These are phyloP conservation scores for Herpetotheres cachinnans DNA, from an alignment of 2,113 vertebrate genomes.

Conservation along the genomic window DNA sequence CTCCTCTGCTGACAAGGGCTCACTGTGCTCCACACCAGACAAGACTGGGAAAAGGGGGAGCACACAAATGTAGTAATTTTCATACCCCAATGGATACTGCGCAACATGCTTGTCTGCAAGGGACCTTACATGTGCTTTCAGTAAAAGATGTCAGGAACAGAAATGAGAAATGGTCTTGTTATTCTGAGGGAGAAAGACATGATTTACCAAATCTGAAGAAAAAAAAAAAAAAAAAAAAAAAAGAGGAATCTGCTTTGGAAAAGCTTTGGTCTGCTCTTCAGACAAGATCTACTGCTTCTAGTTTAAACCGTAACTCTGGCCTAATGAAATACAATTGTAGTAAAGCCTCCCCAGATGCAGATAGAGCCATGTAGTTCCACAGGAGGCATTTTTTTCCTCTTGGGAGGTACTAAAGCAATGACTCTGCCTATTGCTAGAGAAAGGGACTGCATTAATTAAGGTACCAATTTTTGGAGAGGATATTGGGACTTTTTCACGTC, in stretches of 20 bases:
- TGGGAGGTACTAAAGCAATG: neutral
- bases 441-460: neutral
- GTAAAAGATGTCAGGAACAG: neutral
- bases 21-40: neutral
- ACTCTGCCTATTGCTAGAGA: neutral
- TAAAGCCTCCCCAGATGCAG: neutral
- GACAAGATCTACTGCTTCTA: neutral
- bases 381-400: neutral
- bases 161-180: fast-evolving
- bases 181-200: neutral
- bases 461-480: neutral
- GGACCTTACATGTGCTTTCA: neutral
- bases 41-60: neutral
- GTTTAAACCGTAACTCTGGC: neutral
- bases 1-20: conserved; percentile 4
- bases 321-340: neutral
- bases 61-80: neutral
- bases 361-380: neutral
- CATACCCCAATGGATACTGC: neutral
- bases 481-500: neutral
- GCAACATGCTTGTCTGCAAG: neutral
- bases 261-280: neutral
- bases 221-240: neutral
- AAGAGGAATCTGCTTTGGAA: neutral
- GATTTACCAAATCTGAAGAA: neutral